Conservation (phyloP, 2,797 vertebrate species). For the Pangasius krempfi region DNA sequence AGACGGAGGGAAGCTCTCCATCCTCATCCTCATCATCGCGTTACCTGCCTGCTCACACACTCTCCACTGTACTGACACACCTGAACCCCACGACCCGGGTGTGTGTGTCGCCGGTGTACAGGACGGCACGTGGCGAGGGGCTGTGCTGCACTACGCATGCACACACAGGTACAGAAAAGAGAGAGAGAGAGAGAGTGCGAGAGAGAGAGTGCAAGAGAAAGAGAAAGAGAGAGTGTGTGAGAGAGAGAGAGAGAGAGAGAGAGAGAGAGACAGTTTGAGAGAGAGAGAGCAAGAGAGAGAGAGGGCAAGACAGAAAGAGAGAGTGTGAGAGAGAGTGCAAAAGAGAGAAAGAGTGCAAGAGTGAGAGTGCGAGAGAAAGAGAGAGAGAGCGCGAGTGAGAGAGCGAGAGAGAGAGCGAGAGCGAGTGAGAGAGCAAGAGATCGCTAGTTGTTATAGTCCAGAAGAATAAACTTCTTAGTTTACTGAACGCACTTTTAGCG, state of each 20-base stretch:
- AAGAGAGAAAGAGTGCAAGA: background rate
- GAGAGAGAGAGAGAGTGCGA: background rate
- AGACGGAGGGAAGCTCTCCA: constrained; percentile 39
- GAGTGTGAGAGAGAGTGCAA: background rate
- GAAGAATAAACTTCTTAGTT: background rate
- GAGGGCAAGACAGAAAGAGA: no score
- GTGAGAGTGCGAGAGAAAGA: background rate
- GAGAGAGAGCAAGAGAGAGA: background rate
- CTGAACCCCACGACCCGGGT: constrained; percentile 62
- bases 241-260: background rate
- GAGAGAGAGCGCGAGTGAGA: background rate
- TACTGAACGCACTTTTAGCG: background rate
- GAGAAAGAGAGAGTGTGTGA: no score
- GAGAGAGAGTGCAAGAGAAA: no score
- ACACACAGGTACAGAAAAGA: constrained; percentile 45
- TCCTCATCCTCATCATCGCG: constrained; percentile 50
- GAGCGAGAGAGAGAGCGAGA: background rate
- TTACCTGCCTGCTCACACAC: constrained; percentile 62
- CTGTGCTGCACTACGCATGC: constrained; percentile 67
- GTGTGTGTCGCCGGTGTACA: constrained; percentile 73
- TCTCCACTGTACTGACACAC: constrained; percentile 57
- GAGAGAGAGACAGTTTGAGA: no score
- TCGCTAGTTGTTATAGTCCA: no score
- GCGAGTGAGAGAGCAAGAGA: no score
- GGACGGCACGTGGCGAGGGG: constrained; percentile 66